phyloP scores from a whole-genome alignment of 2,888 invertebrate genomes.

The Caenorhabditis virilis region DNA sequence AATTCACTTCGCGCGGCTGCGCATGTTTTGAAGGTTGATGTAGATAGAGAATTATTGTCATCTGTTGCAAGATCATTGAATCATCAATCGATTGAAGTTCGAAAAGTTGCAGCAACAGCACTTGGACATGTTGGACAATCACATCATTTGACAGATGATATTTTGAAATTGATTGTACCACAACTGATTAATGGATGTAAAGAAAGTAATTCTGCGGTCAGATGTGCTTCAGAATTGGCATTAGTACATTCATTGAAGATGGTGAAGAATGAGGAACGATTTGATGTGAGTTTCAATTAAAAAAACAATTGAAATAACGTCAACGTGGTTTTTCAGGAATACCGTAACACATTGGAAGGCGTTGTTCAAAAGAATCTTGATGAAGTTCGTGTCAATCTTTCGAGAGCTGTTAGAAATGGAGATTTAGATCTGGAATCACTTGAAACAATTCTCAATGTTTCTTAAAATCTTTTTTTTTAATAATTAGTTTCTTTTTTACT shows the following conservation, averaged over 20 bases:
- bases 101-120: slow-evolving; percentile 36
- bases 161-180: slow-evolving; percentile 76
- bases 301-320: neutral
- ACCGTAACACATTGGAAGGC: slow-evolving; percentile 30
- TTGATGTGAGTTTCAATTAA: slow-evolving; percentile 38
- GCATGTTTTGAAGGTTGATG: slow-evolving; percentile 4
- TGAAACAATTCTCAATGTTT: slow-evolving; percentile 38
- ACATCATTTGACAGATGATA: slow-evolving; percentile 27
- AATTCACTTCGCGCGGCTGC: slow-evolving; percentile 42
- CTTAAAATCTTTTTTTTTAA: slow-evolving; percentile 14
- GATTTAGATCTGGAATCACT: slow-evolving; percentile 45
- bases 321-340: slow-evolving; percentile 13
- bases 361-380: slow-evolving; percentile 39
- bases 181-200: slow-evolving; percentile 96
- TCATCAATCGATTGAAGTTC: slow-evolving; percentile 80
- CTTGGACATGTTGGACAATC: slow-evolving; percentile 39
- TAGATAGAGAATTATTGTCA: slow-evolving; percentile 83
- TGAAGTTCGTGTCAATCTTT: slow-evolving; percentile 38
- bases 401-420: slow-evolving; percentile 41
- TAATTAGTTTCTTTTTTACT: slow-evolving; percentile 3
- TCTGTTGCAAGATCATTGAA: slow-evolving; percentile 76
- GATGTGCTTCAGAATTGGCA: slow-evolving; percentile 89
- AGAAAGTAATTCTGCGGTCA: slow-evolving; percentile 94
- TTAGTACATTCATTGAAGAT: slow-evolving; percentile 84
- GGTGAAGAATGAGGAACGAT: slow-evolving; percentile 74